Evolutionary conservation across 2,888 invertebrate species (phyloP).

Genomic region (Poecilus cupreus): DNA sequence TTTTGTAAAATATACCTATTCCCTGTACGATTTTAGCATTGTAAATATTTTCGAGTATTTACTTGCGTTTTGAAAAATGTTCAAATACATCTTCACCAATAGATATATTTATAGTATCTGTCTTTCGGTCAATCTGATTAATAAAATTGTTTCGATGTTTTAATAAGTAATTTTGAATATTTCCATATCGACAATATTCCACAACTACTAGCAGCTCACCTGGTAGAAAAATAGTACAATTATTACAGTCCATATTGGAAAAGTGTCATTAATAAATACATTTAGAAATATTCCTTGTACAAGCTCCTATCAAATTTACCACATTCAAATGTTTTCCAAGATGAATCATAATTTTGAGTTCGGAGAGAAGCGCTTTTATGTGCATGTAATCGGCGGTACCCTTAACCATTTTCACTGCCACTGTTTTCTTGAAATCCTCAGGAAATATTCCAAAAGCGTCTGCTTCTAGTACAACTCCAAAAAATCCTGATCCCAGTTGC

Average conservation of each 20-base stretch:
- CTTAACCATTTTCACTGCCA: slow-evolving; percentile 97
- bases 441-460: slow-evolving; percentile 86
- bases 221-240: slow-evolving; percentile 69
- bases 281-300: slow-evolving; percentile 87
- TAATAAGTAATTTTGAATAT: slow-evolving; percentile 90
- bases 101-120: slow-evolving; percentile 81
- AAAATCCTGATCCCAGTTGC: slow-evolving; percentile 94
- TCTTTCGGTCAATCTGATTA: slow-evolving; percentile 83
- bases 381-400: slow-evolving; percentile 88
- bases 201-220: slow-evolving; percentile 94
- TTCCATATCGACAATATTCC: slow-evolving; percentile 95
- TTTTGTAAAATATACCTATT: no score
- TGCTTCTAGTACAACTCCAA: slow-evolving; percentile 94
- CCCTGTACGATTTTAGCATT: no score
- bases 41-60: no score
- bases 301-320: slow-evolving; percentile 95
- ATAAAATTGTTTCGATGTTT: slow-evolving; percentile 88
- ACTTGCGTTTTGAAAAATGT: slow-evolving; percentile 64
- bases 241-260: no score
- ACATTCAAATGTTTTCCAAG: slow-evolving; percentile 96
- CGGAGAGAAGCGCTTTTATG: slow-evolving; percentile 91
- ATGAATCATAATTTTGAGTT: slow-evolving; percentile 96
- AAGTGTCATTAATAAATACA: neutral
- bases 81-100: slow-evolving; percentile 77
- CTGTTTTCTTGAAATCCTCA: slow-evolving; percentile 84